Percentiles rank a stretch among this genome's conserved stretches.
Evolutionary conservation across 2,113 vertebrate species (phyloP).

Genomic region (Stictonetta naevosa): DNA sequence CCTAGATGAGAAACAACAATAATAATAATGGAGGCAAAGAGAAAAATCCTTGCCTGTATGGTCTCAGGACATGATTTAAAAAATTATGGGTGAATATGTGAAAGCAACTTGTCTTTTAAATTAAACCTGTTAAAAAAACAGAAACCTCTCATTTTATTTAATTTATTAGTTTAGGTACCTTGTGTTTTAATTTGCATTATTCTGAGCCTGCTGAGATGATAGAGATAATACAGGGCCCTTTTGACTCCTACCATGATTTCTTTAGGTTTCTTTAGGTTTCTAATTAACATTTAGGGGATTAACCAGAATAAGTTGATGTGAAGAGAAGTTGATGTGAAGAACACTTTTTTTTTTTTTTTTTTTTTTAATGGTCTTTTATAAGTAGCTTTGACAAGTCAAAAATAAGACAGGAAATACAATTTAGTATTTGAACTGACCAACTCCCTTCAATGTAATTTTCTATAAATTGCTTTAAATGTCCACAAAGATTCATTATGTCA

Average conservation of each 20-base stretch:
- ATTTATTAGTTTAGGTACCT: background rate
- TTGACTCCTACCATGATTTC: background rate
- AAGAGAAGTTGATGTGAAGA: too few relatives aligned
- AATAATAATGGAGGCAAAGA: conserved; percentile 3
- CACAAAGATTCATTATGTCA: background rate
- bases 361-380: background rate
- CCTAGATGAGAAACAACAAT: background rate
- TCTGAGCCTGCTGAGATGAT: background rate
- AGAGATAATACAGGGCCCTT: background rate
- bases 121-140: background rate
- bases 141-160: background rate
- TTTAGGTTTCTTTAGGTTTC: background rate
- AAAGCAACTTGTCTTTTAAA: background rate
- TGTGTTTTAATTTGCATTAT: background rate
- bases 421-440: background rate
- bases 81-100: background rate
- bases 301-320: background rate
- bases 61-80: background rate
- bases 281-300: background rate
- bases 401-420: background rate
- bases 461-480: background rate
- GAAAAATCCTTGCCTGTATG: background rate
- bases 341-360: too few relatives aligned
- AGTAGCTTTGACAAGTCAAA: background rate
- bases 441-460: background rate